Evolutionary conservation across 2,113 vertebrate species (phyloP).

Genomic region (Pseudolaguvia tuberculata): DNA sequence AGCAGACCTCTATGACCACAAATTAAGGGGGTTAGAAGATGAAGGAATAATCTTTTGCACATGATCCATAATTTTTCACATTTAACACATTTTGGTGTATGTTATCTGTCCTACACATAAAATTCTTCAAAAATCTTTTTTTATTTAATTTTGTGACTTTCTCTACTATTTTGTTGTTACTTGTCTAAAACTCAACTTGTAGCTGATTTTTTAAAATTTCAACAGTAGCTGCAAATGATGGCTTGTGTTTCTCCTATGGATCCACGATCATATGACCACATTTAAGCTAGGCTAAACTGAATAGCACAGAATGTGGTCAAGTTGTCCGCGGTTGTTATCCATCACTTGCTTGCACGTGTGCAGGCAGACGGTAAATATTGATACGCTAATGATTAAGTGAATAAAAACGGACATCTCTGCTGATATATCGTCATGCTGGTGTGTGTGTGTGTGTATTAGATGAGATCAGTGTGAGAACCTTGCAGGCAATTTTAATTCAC

Average conservation of each 20-base stretch:
- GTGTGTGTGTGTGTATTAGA: slow-evolving; percentile 12
- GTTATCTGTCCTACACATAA: not conserved
- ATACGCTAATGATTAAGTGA: slow-evolving; percentile 32
- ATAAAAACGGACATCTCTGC: slow-evolving; percentile 41
- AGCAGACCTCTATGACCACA: too few species aligned
- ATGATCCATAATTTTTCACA: not conserved
- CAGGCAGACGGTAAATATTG: slow-evolving; percentile 22
- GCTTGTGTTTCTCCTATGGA: too few species aligned
- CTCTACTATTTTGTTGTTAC: not conserved
- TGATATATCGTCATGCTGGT: slow-evolving; percentile 13
- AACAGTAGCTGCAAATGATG: too few species aligned
- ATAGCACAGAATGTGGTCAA: too few species aligned
- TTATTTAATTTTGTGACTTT: not conserved
- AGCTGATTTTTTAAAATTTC: too few species aligned
- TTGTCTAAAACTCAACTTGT: not conserved
- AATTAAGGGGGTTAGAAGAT: too few species aligned
- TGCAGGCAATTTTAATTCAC: slow-evolving; percentile 11
- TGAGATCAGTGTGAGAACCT: slow-evolving; percentile 19
- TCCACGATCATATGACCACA: too few species aligned
- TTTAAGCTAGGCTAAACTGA: too few species aligned
- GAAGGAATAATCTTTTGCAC: too few species aligned
- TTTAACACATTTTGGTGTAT: not conserved
- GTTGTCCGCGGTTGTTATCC: not conserved
- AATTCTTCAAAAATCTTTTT: not conserved
- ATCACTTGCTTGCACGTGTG: not conserved